Evolutionary conservation across 2,888 invertebrate genomes (phyloP), one percentile per base, ranked within the genome.

Genomic region (Ethmia dodecea): DNA sequence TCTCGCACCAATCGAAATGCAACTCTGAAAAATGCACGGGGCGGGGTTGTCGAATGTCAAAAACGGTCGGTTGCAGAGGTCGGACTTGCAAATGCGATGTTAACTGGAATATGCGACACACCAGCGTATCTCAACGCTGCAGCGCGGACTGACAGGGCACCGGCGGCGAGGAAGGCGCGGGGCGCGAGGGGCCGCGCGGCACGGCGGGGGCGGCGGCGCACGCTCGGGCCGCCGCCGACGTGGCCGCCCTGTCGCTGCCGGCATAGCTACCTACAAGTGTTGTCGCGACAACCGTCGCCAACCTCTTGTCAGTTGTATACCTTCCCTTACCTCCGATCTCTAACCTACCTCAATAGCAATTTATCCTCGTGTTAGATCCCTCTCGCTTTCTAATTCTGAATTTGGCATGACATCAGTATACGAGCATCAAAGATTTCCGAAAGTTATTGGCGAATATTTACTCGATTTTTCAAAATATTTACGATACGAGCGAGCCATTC

Each of bases 1-100:
- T 65, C 69, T 76, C 70, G 73, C 71, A 78, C 75, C 69, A 64
- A 70, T 75, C 68, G 66, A 73, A 75, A 73, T 78, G 77, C 72
- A 76, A 73, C 69, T 75, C 55, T 59, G 60, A 64, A 75, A 78
- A 77, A 79, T 81, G 78, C 81, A 81, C 81, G 71, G 84, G 83
- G 84, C 81, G 83, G 80, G 83, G 83, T 83, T 80, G 76, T 77
- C 74, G 75, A 81, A 76, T 80, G 80, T 84, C 73, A 77, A 70
- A 80, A 79, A 75, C 75, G 72, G 77, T 73, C 73, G 71, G 74
- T 70, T 76, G 72, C 73, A 76, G 78, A 76, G 79, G 79, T 78
- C 78, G 78, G 75, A 68, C 72, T n/a, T n/a, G n/a, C n/a, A 72
- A 77, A 74, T 59, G 70, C 66, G 62, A 69, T 64, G 65, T 52